Conservation (phyloP, 2,797 vertebrate species). For the Balearica regulorum region DNA sequence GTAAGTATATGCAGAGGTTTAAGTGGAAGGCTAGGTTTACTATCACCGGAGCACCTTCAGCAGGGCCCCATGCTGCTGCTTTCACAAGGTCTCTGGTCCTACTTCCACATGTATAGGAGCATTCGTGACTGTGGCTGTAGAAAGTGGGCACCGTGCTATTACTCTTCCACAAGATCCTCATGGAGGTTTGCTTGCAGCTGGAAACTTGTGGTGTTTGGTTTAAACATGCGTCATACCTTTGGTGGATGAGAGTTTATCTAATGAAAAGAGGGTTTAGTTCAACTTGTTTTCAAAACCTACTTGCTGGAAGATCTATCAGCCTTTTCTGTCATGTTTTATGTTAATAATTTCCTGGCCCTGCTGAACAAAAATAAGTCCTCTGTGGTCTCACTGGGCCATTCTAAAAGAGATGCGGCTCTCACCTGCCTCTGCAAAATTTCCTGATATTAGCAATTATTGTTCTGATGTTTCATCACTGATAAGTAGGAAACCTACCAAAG, state of each 20-base stretch:
- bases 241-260: background rate
- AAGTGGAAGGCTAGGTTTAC: background rate
- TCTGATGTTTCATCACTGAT: background rate
- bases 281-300: slow-evolving; percentile 13
- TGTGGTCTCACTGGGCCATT: background rate
- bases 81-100: background rate
- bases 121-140: background rate
- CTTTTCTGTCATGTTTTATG: background rate
- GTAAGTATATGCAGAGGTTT: background rate
- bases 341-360: background rate
- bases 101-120: background rate
- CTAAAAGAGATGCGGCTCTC: background rate
- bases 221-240: background rate
- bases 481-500: background rate
- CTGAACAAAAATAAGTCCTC: background rate
- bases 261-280: slow-evolving; percentile 12
- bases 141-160: background rate
- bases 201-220: background rate
- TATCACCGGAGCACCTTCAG: background rate
- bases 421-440: background rate
- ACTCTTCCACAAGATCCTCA: background rate
- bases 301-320: background rate
- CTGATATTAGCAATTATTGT: background rate
- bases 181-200: background rate
- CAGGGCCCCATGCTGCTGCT: background rate